phyloP scores from a whole-genome alignment of 2,888 invertebrate species.

The Mythimna ferrago region DNA sequence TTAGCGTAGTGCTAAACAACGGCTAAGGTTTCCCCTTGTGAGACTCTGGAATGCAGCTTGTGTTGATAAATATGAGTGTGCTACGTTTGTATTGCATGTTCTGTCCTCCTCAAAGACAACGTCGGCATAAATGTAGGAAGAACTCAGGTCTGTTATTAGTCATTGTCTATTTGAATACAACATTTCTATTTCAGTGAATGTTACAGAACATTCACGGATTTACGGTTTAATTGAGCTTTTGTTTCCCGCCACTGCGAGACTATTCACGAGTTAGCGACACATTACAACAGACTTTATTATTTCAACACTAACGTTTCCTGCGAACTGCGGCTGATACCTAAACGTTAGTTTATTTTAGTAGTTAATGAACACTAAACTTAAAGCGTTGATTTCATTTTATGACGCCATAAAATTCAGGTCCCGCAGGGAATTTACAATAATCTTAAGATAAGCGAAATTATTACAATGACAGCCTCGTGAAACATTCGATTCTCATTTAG shows the following conservation, averaged over 20 bases:
- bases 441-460: not conserved
- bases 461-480: constrained; percentile 19
- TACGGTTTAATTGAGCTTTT: constrained; percentile 46
- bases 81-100: constrained; percentile 34
- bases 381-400: constrained; percentile 42
- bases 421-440: constrained; percentile 21
- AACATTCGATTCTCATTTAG: constrained; percentile 28
- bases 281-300: constrained; percentile 28
- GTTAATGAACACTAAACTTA: constrained; percentile 32
- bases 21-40: constrained; percentile 63
- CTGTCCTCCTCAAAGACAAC: constrained; percentile 8
- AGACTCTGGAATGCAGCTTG: constrained; percentile 53
- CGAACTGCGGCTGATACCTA: constrained; percentile 21
- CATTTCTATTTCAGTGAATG: constrained; percentile 29
- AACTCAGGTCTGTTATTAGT: constrained; percentile 33
- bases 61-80: constrained; percentile 56
- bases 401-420: constrained; percentile 31
- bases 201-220: constrained; percentile 31
- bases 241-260: constrained; percentile 21
- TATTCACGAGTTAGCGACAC: constrained; percentile 21
- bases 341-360: constrained; percentile 30
- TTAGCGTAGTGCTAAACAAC: constrained; percentile 64
- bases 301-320: constrained; percentile 37
- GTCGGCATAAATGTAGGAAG: constrained; percentile 46
- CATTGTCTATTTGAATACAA: constrained; percentile 32